Evolutionary conservation across 1,140 invertebrate species (phyloP).

Genomic region (Trinorchestia longiramus): DNA sequence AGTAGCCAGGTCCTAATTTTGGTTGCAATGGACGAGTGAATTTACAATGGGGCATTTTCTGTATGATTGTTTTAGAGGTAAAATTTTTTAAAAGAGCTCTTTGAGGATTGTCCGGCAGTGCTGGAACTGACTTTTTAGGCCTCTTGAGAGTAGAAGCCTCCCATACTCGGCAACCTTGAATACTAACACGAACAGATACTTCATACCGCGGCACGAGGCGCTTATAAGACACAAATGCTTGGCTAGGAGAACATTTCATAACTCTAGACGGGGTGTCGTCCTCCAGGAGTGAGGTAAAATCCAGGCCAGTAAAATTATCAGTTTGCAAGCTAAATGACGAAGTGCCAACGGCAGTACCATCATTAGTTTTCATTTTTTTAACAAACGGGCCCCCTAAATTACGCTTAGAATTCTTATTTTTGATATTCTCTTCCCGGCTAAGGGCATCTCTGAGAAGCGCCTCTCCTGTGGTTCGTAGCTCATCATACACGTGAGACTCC

Average conservation of each 20-base stretch:
- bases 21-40: conserved; percentile 61
- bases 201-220: background rate
- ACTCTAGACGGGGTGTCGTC: conserved; percentile 49
- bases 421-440: conserved; percentile 57
- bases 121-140: conserved; percentile 43
- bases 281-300: conserved; percentile 41
- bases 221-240: conserved; percentile 58
- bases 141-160: conserved; percentile 56
- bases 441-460: conserved; percentile 63
- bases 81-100: conserved; percentile 56
- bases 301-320: background rate
- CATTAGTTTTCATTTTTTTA: conserved; percentile 21
- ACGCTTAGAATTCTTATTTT: conserved; percentile 49
- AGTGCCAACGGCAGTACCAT: background rate
- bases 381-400: conserved; percentile 55
- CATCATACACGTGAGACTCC: conserved; percentile 61
- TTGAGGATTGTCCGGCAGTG: conserved; percentile 58
- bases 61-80: conserved; percentile 57
- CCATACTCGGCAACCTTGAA: conserved; percentile 59
- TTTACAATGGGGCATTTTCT: conserved; percentile 64
- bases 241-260: conserved; percentile 52
- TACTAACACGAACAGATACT: conserved; percentile 57
- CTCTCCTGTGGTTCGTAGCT: conserved; percentile 62
- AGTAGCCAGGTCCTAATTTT: conserved; percentile 59
- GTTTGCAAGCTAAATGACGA: background rate